phyloP scores from a whole-genome alignment of 2,113 vertebrate species.

The Eptesicus fuscus region DNA sequence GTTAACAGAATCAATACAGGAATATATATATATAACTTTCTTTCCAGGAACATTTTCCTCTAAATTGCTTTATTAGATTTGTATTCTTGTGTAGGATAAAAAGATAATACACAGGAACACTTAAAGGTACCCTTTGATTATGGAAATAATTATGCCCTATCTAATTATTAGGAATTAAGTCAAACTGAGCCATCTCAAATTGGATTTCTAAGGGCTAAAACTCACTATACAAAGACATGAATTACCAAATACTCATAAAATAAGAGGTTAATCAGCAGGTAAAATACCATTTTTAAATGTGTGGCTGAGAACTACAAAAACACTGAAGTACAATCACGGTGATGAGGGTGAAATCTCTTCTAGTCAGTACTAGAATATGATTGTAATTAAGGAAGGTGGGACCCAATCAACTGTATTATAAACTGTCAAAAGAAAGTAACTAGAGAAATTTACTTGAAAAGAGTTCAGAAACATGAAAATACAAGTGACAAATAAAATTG shows the following conservation, averaged over 20 bases:
- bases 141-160: neutral
- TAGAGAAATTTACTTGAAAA: constrained; percentile 19
- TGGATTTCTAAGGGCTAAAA: neutral
- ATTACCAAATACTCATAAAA: neutral
- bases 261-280: neutral
- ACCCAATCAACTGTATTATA: neutral
- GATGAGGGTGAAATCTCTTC: neutral
- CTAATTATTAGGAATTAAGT: constrained; percentile 18
- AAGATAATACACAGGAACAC: neutral
- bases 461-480: constrained; percentile 18
- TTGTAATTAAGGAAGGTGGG: constrained; percentile 40
- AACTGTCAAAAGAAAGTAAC: constrained; percentile 8
- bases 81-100: neutral
- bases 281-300: constrained; percentile 13
- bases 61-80: neutral
- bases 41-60: neutral
- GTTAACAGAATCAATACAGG: neutral
- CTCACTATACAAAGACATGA: neutral
- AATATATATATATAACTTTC: neutral
- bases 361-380: neutral
- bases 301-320: neutral
- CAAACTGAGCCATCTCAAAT: neutral
- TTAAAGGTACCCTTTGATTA: neutral
- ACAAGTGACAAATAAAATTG: constrained; percentile 4
- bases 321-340: constrained; percentile 17